These are phyloP conservation scores for Tupaia tana DNA, from an alignment of 2,113 vertebrate genomes.

Conservation along the genomic window DNA sequence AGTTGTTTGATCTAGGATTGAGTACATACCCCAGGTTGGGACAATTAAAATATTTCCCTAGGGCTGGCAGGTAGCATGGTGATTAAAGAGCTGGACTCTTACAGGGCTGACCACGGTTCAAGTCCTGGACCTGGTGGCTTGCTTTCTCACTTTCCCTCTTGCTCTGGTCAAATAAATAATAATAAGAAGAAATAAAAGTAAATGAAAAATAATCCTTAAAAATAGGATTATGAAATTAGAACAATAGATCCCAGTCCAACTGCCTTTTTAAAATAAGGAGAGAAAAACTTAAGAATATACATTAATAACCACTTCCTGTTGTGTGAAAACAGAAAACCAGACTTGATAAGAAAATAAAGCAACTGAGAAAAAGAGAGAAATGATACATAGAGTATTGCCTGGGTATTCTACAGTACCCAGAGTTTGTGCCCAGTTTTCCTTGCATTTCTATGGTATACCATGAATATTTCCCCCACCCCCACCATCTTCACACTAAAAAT, in stretches of 20 bases:
- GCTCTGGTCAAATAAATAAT: too few species aligned
- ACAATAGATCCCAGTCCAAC: not conserved
- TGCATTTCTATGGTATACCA: not conserved
- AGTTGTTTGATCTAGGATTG: not conserved
- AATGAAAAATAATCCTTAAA: too few species aligned
- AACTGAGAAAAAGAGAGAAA: not conserved
- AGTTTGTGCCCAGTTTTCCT: not conserved
- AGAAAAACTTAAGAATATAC: not conserved
- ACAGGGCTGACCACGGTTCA: too few species aligned
- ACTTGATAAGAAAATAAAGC: not conserved
- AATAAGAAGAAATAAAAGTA: too few species aligned
- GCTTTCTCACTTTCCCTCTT: too few species aligned
- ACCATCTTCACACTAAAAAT: not conserved
- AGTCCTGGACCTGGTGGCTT: too few species aligned
- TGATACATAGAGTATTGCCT: not conserved
- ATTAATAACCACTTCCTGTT: not conserved
- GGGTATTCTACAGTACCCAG: not conserved
- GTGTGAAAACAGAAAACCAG: not conserved
- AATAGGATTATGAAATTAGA: not conserved
- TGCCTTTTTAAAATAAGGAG: not conserved
- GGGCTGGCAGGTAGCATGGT: too few species aligned
- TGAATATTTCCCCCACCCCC: not conserved
- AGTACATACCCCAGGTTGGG: not conserved
- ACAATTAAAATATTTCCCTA: not conserved
- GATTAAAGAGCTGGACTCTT: too few species aligned